A percentile compares a stretch with the other conserved stretches of the same genome.
Evolutionary conservation across 2,888 invertebrate species (phyloP).

Genomic region (Macrosoma leucophasiata): DNA sequence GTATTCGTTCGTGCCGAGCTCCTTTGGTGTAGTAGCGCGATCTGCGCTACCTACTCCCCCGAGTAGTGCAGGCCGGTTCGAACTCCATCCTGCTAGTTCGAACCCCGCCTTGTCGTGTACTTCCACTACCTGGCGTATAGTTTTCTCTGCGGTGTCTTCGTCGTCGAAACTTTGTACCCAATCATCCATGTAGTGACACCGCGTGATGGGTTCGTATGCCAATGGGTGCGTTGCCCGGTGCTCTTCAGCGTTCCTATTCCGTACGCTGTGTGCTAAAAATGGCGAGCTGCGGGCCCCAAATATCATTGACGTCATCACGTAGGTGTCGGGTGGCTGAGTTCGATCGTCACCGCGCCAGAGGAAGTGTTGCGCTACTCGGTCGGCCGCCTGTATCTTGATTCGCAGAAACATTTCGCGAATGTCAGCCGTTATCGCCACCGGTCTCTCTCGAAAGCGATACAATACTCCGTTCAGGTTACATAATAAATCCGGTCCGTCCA

Average conservation of each 20-base stretch:
- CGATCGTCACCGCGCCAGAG: constrained; percentile 2
- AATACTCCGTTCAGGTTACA: constrained; percentile 22
- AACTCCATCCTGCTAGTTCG: neutral
- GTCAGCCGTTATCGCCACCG: constrained; percentile 20
- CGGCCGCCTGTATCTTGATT: neutral
- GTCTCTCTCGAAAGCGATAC: constrained; percentile 20
- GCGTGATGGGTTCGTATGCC: constrained; percentile 3
- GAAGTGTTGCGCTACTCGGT: neutral
- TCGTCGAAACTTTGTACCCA: constrained; percentile 28
- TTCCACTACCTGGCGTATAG: constrained; percentile 15
- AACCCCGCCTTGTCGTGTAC: constrained; percentile 22
- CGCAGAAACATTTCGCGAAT: constrained; percentile 11
- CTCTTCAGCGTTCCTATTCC: constrained; percentile 1
- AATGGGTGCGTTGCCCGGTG: constrained; percentile 2
- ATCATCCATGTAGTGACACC: constrained; percentile 25
- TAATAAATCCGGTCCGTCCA: constrained; percentile 14
- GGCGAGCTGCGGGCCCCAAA: constrained; percentile 5
- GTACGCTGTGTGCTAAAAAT: constrained; percentile 3
- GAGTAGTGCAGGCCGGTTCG: neutral
- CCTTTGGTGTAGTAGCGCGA: neutral
- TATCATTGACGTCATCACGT: constrained; percentile 2
- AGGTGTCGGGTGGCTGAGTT: neutral
- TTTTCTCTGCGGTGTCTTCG: constrained; percentile 16
- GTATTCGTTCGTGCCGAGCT: neutral
- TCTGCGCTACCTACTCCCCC: neutral